Percentiles rank a stretch among this genome's conserved stretches.
phyloP scores from a whole-genome alignment of 2,113 vertebrate species.

The Dromiciops gliroides region DNA sequence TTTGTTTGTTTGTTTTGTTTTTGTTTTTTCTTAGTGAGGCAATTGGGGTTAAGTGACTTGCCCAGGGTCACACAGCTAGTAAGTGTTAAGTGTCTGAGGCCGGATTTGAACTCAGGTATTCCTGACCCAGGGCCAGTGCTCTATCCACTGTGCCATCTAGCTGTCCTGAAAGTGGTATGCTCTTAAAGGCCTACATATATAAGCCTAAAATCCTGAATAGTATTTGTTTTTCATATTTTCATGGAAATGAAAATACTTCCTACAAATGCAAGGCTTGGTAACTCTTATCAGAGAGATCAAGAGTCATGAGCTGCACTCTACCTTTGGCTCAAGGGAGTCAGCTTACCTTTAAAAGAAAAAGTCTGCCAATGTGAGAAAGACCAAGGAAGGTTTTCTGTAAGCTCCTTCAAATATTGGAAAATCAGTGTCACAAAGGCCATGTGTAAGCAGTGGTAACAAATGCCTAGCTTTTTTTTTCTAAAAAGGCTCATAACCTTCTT shows the following conservation, averaged over 20 bases:
- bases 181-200: too few species aligned
- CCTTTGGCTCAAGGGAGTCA: not conserved
- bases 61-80: too few species aligned
- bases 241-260: constrained; percentile 14
- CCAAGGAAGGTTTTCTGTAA: not conserved
- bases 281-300: constrained; percentile 24
- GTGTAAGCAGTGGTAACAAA: not conserved
- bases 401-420: not conserved
- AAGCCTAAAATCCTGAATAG: not conserved
- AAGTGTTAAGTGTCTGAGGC: too few species aligned
- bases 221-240: not conserved
- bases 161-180: too few species aligned
- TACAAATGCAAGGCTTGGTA: constrained; percentile 41
- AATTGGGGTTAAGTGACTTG: too few species aligned
- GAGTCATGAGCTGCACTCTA: not conserved
- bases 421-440: not conserved
- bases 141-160: too few species aligned
- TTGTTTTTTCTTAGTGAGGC: too few species aligned
- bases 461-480: not conserved
- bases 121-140: too few species aligned
- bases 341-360: not conserved
- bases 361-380: not conserved
- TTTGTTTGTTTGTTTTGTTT: too few species aligned
- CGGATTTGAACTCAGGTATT: too few species aligned
- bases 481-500: not conserved